Conservation (phyloP, 2,888 invertebrate genomes). For the Copidosoma aretas region DNA sequence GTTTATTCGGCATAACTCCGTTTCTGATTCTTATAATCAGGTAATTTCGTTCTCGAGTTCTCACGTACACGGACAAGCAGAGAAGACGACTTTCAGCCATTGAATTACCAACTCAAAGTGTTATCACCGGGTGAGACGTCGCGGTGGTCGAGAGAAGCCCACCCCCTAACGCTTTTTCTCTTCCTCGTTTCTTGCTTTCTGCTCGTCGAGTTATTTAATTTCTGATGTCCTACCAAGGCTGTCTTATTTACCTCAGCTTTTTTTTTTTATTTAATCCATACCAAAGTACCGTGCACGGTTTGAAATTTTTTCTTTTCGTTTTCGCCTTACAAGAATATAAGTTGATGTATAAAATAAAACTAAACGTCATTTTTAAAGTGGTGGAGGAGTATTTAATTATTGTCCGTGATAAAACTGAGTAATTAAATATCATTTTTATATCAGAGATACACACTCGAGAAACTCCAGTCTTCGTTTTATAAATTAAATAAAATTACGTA, state of each 20-base stretch:
- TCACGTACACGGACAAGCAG: too few species aligned
- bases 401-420: too few species aligned
- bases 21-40: constrained; percentile 27
- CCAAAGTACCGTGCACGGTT: too few species aligned
- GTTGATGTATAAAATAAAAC: too few species aligned
- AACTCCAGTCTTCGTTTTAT: too few species aligned
- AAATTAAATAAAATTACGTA: too few species aligned
- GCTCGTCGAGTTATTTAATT: constrained; percentile 26
- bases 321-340: too few species aligned
- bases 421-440: too few species aligned
- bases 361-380: too few species aligned
- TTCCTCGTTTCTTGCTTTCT: background rate
- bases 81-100: constrained; percentile 18
- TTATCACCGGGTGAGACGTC: constrained; percentile 40
- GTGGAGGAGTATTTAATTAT: too few species aligned
- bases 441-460: too few species aligned
- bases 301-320: too few species aligned
- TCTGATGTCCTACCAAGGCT: constrained; percentile 17
- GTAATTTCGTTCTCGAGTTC: constrained; percentile 30
- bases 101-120: constrained; percentile 36
- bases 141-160: constrained; percentile 29
- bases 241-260: constrained; percentile 4
- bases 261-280: background rate
- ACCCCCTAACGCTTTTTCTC: constrained; percentile 11
- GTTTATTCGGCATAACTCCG: constrained; percentile 15